Base-by-base conservation (phyloP, 2,113 vertebrate species). In the Gallinago media region DNA sequence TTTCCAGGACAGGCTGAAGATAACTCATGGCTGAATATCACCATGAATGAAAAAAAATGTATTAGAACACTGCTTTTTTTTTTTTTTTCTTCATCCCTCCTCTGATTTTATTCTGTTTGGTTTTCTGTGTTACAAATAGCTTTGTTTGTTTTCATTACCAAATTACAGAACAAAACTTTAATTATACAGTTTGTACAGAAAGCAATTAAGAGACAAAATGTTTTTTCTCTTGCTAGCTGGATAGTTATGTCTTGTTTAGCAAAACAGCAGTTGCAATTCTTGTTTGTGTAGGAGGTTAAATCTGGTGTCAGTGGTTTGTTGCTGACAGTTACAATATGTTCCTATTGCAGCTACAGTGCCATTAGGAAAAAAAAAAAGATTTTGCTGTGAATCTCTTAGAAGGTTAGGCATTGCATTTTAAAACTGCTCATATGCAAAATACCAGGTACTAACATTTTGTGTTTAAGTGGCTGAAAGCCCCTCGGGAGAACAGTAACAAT, bases 81-180 rank as follows among this genome's bases (percentile, higher is more conserved):
- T 74, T 8, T 27, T 26, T 91, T 84, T 61, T 62, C 42, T 54
- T 87, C 52, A 66, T 95, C 94, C 59, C 63, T 85, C 61, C 77
- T 82, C 95, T 95, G 95, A 95, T 96, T 82, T 97, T 91, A 74
- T 93, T 97, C 73, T 94, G 16, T 65, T 82, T 80, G 47, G 36
- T 27, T 40, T 93, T 88, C 80, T 29, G 5, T 55, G 88, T 97
- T 97, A 91, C 97, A 94, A 81, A 95, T 90, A 59, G 8, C 70
- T 93, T 94, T 97, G 92, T 97, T 97, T 97, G 95, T 96, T 98
- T 98, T 98, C 94, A 95, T 98, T 98, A 89, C 79, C 84, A 94
- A 97, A 96, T 97, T 44, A 90, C 97, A 95, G 96, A 97, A 96
- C 89, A 98, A 96, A 97, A 96, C 84, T 94, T 97, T 97, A 98